Base-by-base conservation (phyloP, 2,888 invertebrate species). In the Fabriciana adippe region DNA sequence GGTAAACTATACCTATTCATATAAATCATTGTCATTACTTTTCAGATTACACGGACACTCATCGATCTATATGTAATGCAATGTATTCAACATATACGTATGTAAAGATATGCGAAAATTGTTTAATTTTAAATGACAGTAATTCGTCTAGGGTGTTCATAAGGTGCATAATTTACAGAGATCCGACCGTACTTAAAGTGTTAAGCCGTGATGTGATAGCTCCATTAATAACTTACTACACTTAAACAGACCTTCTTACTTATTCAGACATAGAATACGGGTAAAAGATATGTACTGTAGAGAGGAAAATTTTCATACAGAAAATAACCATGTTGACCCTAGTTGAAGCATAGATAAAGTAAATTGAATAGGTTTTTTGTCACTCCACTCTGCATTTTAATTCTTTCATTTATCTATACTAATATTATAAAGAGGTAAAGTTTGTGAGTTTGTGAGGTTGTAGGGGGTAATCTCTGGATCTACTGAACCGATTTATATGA, bases 101-200 rank as follows among this genome's bases (percentile, higher is more conserved):
- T 57, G 53, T 63, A 45, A 54, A 56, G 60, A 45, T 47, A 64
- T 35, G 31, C 45, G 54, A 8, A 41, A 54, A 56, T 55, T 31
- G 57, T 61, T 69, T 59, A 69, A 66, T 69, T 69, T 74, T 79
- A 83, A 83, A 81, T 80, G 78, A 74, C 47, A 74, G 72, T 75
- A 79, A 82, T 83, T 80, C 80, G 78, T 81, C 78, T 79, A 71
- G 67, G 73, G 79, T 55, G 62, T 62, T 68, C 21, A 76, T 79
- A 75, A 79, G 78, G 78, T 86, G 81, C 81, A 84, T 87, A 83
- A 86, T 84, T 83, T 81, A 84, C 75, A 71, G 74, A 75, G 75
- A 77, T 76, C 78, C 77, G 79, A 84, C 87, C 85, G 86, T 84
- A 85, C 86, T 88, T 87, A 87, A 86, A 82, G 85, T 84, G 86